Evolutionary conservation across 1,140 invertebrate species (phyloP).

Genomic region (Asobara japonica): DNA sequence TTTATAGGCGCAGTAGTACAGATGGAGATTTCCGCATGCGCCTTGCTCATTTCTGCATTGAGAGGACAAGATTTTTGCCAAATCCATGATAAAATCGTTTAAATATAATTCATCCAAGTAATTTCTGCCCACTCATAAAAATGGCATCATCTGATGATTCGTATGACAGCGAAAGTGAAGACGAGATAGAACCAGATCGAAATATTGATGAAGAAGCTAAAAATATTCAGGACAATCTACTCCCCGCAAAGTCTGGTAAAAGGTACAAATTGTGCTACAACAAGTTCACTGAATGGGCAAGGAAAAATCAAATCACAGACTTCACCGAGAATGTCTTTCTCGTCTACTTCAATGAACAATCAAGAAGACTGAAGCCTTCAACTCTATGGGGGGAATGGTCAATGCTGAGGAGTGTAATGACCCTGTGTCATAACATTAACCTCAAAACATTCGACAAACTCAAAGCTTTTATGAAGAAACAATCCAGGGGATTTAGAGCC

Average conservation of each 20-base stretch:
- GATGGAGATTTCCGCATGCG: neutral
- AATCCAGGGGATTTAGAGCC: conserved; percentile 12
- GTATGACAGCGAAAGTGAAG: neutral
- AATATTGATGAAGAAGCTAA: neutral
- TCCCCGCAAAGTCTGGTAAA: neutral
- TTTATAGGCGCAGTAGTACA: neutral
- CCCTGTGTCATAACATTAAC: neutral
- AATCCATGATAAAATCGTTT: conserved; percentile 22
- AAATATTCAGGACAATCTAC: neutral
- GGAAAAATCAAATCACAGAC: neutral
- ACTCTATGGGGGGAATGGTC: conserved; percentile 6
- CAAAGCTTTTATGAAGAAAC: conserved; percentile 14
- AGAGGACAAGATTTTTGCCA: neutral
- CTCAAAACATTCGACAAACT: neutral
- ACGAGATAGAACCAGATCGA: neutral
- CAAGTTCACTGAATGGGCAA: neutral
- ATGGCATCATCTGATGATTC: neutral
- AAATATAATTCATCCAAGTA: neutral
- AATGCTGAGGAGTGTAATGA: neutral
- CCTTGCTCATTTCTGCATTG: neutral
- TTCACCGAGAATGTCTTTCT: neutral
- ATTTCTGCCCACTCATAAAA: neutral
- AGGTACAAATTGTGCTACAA: neutral
- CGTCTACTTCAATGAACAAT: neutral
- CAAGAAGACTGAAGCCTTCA: neutral